Evolutionary conservation across 2,113 vertebrate species (phyloP).

Genomic region (Todiramphus saurophagus): DNA sequence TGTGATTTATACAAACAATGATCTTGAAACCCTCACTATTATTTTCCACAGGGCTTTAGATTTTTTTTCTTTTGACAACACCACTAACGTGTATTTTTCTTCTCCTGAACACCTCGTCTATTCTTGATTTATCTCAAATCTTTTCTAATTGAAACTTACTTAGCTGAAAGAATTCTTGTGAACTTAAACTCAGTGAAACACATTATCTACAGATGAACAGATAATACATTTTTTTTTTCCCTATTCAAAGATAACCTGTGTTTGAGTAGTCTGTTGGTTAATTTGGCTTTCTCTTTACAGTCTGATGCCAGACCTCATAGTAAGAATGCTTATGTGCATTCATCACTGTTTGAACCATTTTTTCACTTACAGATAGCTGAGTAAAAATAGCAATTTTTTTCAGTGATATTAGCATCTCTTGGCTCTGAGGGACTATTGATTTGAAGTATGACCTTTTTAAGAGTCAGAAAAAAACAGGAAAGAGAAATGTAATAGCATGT

Average conservation of each 20-base stretch:
- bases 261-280: not conserved
- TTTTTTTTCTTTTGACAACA: not conserved
- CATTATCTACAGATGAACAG: not conserved
- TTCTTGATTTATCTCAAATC: not conserved
- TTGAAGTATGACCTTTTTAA: not conserved
- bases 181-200: not conserved
- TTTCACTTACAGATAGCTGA: not conserved
- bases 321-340: not conserved
- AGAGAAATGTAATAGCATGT: not conserved
- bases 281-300: not conserved
- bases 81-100: not conserved
- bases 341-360: not conserved
- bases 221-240: not conserved
- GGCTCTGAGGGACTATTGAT: not conserved
- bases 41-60: not conserved
- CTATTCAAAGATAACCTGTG: not conserved
- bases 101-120: not conserved
- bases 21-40: not conserved
- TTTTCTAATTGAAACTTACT: not conserved
- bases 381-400: not conserved
- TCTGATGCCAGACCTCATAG: not conserved
- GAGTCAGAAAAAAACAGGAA: not conserved
- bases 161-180: not conserved
- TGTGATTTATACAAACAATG: not conserved
- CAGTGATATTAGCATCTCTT: not conserved